phyloP scores from a whole-genome alignment of 2,888 invertebrate species.

The Xylocampa areola region DNA sequence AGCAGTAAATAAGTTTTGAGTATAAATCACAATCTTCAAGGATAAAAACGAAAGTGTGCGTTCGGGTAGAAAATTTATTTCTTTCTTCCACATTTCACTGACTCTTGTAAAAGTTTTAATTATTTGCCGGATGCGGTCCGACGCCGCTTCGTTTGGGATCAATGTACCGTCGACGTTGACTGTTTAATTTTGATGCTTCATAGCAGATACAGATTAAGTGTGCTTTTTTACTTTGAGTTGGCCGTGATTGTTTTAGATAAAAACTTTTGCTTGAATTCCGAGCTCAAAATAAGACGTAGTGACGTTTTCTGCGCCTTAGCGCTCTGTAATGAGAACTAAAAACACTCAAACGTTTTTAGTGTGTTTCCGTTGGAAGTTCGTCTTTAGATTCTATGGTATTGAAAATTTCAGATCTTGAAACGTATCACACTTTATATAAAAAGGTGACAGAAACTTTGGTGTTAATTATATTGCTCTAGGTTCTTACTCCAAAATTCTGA shows the following conservation, averaged over 20 bases:
- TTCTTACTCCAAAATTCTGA: too few relatives aligned
- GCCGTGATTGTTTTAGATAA: constrained; percentile 32
- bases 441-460: too few relatives aligned
- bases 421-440: too few relatives aligned
- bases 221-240: constrained; percentile 42
- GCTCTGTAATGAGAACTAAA: too few relatives aligned
- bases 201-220: constrained; percentile 58
- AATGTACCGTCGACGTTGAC: constrained; percentile 72
- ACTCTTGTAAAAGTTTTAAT: constrained; percentile 85
- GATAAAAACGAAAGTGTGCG: constrained; percentile 84
- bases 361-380: too few relatives aligned
- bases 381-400: not conserved
- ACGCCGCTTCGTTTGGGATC: constrained; percentile 73
- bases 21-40: constrained; percentile 79
- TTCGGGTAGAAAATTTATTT: constrained; percentile 84
- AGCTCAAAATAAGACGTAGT: constrained; percentile 7
- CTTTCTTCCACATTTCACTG: constrained; percentile 81
- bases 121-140: constrained; percentile 83
- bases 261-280: constrained; percentile 23
- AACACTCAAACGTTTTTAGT: too few relatives aligned
- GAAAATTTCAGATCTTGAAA: too few relatives aligned
- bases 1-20: constrained; percentile 65
- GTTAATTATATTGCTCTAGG: too few relatives aligned
- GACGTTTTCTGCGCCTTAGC: not conserved
- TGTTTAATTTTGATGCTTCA: constrained; percentile 68